Evolutionary conservation across 2,888 invertebrate species (phyloP).

Genomic region (Coleophora flavipennella): DNA sequence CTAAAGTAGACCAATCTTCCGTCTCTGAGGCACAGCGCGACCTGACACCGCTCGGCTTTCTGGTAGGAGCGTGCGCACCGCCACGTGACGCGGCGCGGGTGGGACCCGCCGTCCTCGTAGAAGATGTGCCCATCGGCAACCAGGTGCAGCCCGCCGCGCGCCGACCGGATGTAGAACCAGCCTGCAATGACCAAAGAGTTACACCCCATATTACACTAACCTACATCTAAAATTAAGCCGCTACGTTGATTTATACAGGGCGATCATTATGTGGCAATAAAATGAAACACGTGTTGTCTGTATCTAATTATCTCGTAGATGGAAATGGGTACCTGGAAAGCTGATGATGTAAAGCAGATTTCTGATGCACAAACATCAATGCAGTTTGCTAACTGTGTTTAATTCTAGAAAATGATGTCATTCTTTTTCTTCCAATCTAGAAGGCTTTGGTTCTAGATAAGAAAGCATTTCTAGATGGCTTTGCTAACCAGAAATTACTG

Average conservation of each 20-base stretch:
- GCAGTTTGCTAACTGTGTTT: not conserved
- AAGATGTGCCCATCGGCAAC: constrained; percentile 65
- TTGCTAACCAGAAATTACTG: not conserved
- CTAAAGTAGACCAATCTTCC: constrained; percentile 64
- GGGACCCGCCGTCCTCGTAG: constrained; percentile 66
- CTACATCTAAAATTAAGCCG: not conserved
- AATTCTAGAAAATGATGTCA: constrained; percentile 10
- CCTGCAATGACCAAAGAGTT: constrained; percentile 42
- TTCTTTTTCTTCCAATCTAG: constrained; percentile 38
- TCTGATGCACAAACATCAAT: too few relatives aligned
- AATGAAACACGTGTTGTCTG: too few relatives aligned
- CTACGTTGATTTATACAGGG: not conserved
- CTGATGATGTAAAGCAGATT: too few relatives aligned
- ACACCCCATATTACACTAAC: constrained; percentile 4
- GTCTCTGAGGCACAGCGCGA: constrained; percentile 60
- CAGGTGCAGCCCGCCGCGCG: constrained; percentile 60
- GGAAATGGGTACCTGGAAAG: too few relatives aligned
- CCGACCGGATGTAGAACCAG: constrained; percentile 66
- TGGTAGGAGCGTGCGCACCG: constrained; percentile 64
- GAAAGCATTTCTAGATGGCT: constrained; percentile 44
- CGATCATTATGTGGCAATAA: too few relatives aligned
- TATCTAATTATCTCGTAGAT: too few relatives aligned
- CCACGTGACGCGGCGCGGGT: constrained; percentile 64
- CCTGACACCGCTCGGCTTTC: constrained; percentile 64
- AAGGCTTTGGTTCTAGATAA: constrained; percentile 33